phyloP scores from a whole-genome alignment of 2,113 vertebrate species.

The Paratilapia polleni region DNA sequence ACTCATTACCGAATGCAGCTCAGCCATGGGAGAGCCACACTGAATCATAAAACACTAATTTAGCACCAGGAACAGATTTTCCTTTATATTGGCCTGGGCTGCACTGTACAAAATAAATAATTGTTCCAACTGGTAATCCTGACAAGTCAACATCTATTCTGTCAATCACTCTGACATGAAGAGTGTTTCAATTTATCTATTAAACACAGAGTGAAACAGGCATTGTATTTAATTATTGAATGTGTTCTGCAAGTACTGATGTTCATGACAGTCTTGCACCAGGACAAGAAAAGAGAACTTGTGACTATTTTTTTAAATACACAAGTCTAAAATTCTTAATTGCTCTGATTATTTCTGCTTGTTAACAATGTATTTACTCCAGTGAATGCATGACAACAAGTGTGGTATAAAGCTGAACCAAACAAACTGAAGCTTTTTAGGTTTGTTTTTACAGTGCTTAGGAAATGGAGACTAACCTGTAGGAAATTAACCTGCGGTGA shows the following conservation, averaged over 20 bases:
- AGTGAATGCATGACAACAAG: neutral
- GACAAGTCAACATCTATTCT: neutral
- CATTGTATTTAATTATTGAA: neutral
- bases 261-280: neutral
- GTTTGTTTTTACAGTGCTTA: slow-evolving; percentile 24
- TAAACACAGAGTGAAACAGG: neutral
- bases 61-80: slow-evolving; percentile 70
- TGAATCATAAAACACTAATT: slow-evolving; percentile 83
- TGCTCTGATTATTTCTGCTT: neutral
- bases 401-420: neutral
- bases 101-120: slow-evolving; percentile 29
- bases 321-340: neutral
- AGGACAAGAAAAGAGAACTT: neutral
- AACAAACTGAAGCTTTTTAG: neutral
- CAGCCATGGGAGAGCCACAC: slow-evolving; percentile 64
- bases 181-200: neutral
- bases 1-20: slow-evolving; percentile 81
- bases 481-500: slow-evolving; percentile 44
- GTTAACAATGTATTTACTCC: neutral
- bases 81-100: slow-evolving; percentile 51
- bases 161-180: neutral
- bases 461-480: neutral
- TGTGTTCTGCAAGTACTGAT: neutral
- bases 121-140: slow-evolving; percentile 12
- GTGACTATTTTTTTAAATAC: neutral